Evolutionary conservation across 2,113 vertebrate species (phyloP).

Genomic region (Natator depressus): DNA sequence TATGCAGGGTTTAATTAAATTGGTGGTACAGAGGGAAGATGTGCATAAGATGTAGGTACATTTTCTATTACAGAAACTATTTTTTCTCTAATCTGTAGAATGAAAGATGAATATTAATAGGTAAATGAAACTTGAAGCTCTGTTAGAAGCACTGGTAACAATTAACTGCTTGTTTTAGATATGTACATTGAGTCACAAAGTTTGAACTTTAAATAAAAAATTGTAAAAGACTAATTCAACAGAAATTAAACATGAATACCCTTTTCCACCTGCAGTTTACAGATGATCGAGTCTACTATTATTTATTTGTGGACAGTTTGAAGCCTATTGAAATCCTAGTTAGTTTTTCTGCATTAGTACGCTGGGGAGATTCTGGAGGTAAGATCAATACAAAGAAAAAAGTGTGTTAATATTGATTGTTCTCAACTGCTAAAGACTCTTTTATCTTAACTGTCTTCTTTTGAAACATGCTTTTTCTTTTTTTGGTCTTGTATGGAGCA

Average conservation of each 20-base stretch:
- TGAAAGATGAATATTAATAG: not conserved
- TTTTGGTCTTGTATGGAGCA: not conserved
- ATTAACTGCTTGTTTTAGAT: not conserved
- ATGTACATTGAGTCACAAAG: not conserved
- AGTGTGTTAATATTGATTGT: not conserved
- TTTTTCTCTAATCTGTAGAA: not conserved
- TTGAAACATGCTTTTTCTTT: not conserved
- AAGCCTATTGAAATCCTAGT: constrained; percentile 87
- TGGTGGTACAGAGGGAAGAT: not conserved
- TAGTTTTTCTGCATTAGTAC: constrained; percentile 87
- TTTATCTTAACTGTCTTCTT: not conserved
- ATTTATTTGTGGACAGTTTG: constrained; percentile 88
- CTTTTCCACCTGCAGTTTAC: constrained; percentile 73
- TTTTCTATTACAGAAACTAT: not conserved
- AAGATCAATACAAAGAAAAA: constrained; percentile 62
- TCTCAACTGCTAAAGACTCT: not conserved
- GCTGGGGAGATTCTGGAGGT: constrained; percentile 81
- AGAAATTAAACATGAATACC: not conserved
- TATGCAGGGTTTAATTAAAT: not conserved
- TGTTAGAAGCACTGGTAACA: not conserved
- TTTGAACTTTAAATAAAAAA: not conserved
- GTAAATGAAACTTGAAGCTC: not conserved
- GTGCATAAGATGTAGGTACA: not conserved
- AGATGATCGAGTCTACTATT: constrained; percentile 80
- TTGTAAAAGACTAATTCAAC: not conserved